Evolutionary conservation across 2,888 invertebrate genomes (phyloP).

Genomic region (Venustoraphidia nigricollis): DNA sequence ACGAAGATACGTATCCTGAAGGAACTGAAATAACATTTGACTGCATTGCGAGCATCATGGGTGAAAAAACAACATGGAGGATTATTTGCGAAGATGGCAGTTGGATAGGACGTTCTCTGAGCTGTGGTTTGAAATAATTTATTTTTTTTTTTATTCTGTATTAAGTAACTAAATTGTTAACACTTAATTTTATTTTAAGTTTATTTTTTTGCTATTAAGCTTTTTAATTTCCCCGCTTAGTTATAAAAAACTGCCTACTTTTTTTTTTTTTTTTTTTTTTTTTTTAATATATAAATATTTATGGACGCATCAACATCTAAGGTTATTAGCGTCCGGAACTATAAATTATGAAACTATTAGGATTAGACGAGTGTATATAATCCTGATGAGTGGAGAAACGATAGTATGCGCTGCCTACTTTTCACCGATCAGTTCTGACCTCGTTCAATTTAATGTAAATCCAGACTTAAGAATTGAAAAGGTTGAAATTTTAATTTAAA

Average conservation of each 20-base stretch:
- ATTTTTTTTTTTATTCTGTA: neutral
- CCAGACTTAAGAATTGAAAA: neutral
- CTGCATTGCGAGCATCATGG: conserved; percentile 67
- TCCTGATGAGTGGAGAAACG: too few species aligned
- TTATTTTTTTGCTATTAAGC: neutral
- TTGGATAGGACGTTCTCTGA: conserved; percentile 69
- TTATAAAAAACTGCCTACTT: too few species aligned
- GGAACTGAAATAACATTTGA: conserved; percentile 72
- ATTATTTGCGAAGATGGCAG: conserved; percentile 71
- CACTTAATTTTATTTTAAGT: neutral
- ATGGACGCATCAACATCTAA: too few species aligned
- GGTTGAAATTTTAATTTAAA: conserved; percentile 21
- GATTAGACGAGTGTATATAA: too few species aligned
- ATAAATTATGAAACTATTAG: too few species aligned
- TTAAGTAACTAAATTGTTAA: neutral
- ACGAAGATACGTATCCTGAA: conserved; percentile 57
- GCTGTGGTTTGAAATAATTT: conserved; percentile 47
- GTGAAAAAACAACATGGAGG: conserved; percentile 72
- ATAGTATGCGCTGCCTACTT: neutral
- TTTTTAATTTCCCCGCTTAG: neutral
- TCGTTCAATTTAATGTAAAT: neutral
- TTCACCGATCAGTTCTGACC: neutral
- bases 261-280: too few species aligned
- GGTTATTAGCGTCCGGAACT: too few species aligned
- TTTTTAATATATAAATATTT: too few species aligned